Evolutionary conservation across 1,140 invertebrate genomes (phyloP).

Genomic region (Chymomyza costata): DNA sequence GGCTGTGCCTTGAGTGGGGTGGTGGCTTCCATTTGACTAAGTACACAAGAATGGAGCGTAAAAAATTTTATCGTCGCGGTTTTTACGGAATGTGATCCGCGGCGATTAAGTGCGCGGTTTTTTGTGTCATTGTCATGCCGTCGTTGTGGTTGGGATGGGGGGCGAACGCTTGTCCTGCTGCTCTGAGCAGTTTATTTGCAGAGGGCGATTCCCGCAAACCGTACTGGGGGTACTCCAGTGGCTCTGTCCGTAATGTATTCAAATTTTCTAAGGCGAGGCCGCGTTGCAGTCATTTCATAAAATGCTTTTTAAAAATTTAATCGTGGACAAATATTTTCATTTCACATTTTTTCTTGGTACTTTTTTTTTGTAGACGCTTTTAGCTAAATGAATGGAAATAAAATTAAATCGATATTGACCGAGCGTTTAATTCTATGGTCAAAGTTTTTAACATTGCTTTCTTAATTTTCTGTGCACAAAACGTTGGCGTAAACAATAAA

Average conservation of each 20-base stretch:
- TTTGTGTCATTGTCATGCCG: conserved; percentile 72
- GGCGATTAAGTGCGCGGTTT: conserved; percentile 74
- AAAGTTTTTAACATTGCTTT: conserved; percentile 42
- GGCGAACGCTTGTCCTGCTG: neutral
- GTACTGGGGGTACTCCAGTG: neutral
- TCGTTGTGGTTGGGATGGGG: conserved; percentile 37
- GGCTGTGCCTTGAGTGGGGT: neutral
- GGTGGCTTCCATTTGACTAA: conserved; percentile 61
- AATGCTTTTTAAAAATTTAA: conserved; percentile 70
- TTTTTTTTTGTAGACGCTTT: conserved; percentile 41
- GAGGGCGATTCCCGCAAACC: conserved; percentile 22
- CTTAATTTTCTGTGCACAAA: conserved; percentile 31
- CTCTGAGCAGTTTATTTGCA: conserved; percentile 46
- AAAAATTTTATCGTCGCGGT: conserved; percentile 74
- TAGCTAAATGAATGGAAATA: conserved; percentile 74
- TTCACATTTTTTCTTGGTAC: conserved; percentile 25
- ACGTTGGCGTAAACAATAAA: conserved; percentile 14
- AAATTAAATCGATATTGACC: conserved; percentile 74
- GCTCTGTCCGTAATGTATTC: conserved; percentile 59
- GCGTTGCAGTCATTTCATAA: conserved; percentile 71
- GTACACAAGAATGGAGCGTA: conserved; percentile 72
- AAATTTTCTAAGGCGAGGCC: conserved; percentile 72
- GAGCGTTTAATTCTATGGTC: conserved; percentile 48
- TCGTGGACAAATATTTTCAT: conserved; percentile 73
- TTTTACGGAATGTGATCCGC: conserved; percentile 74